Evolutionary conservation across 2,888 invertebrate species (phyloP).

Genomic region (Phragmatobia fuliginosa): DNA sequence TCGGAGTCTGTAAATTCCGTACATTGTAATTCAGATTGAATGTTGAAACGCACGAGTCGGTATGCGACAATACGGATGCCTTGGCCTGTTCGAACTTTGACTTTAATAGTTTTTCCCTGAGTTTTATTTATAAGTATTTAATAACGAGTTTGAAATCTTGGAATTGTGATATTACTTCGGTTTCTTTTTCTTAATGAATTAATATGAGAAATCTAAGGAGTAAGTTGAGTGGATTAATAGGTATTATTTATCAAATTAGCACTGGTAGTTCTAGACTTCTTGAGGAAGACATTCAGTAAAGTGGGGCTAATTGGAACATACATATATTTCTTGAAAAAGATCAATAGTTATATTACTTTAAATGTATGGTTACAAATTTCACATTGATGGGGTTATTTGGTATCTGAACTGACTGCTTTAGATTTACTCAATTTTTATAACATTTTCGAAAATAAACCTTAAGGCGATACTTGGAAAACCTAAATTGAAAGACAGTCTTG

Average conservation of each 20-base stretch:
- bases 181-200: neutral
- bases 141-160: neutral
- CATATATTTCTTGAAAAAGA: too few species aligned
- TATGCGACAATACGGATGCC: conserved; percentile 80
- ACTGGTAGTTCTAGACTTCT: neutral
- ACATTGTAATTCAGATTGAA: conserved; percentile 84
- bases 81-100: conserved; percentile 40
- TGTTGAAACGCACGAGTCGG: conserved; percentile 81
- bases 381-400: too few species aligned
- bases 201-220: neutral
- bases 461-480: too few species aligned
- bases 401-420: too few species aligned
- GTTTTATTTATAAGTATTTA: neutral
- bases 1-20: conserved; percentile 77
- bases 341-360: too few species aligned
- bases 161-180: neutral
- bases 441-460: too few species aligned
- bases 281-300: too few species aligned
- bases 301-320: too few species aligned
- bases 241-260: neutral
- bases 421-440: too few species aligned
- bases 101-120: conserved; percentile 7
- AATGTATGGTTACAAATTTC: too few species aligned
- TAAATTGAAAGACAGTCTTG: too few species aligned
- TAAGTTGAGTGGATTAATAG: neutral